Conservation (phyloP, 2,113 vertebrate genomes). For the Trematocara macrostoma region DNA sequence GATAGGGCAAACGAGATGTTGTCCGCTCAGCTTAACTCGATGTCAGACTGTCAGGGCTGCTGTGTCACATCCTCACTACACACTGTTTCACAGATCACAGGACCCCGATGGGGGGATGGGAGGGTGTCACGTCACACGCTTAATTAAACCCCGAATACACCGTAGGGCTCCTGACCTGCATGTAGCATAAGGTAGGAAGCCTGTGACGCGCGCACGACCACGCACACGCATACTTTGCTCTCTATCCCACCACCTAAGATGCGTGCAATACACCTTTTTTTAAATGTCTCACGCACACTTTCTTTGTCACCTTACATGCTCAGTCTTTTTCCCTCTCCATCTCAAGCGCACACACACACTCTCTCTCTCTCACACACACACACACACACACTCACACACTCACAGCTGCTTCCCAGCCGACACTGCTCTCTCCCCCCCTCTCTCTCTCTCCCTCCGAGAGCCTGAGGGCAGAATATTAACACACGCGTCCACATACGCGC, state of each 20-base stretch:
- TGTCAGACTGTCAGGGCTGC: slow-evolving; percentile 44
- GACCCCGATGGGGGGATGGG: slow-evolving; percentile 4
- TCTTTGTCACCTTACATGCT: not conserved
- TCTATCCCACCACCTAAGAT: not conserved
- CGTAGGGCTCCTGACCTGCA: slow-evolving; percentile 56
- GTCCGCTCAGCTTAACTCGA: slow-evolving; percentile 55
- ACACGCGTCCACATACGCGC: slow-evolving; percentile 7
- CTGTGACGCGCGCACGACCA: not conserved
- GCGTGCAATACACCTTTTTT: not conserved
- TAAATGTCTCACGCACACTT: not conserved
- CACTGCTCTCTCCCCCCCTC: not conserved
- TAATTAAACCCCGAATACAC: slow-evolving; percentile 63
- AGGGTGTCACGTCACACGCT: slow-evolving; percentile 49
- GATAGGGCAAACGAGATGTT: slow-evolving; percentile 51
- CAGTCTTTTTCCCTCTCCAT: not conserved
- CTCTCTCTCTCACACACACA: not conserved
- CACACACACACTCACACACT: slow-evolving; percentile 42
- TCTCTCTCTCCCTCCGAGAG: not conserved
- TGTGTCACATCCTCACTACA: slow-evolving; percentile 47
- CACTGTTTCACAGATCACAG: slow-evolving; percentile 45
- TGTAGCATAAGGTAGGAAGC: slow-evolving; percentile 51
- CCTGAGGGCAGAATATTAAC: slow-evolving; percentile 61
- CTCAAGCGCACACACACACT: slow-evolving; percentile 1
- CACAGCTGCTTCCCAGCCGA: slow-evolving; percentile 52
- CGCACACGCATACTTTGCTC: not conserved